phyloP scores from a whole-genome alignment of 2,113 vertebrate genomes.

The Plectropomus leopardus region DNA sequence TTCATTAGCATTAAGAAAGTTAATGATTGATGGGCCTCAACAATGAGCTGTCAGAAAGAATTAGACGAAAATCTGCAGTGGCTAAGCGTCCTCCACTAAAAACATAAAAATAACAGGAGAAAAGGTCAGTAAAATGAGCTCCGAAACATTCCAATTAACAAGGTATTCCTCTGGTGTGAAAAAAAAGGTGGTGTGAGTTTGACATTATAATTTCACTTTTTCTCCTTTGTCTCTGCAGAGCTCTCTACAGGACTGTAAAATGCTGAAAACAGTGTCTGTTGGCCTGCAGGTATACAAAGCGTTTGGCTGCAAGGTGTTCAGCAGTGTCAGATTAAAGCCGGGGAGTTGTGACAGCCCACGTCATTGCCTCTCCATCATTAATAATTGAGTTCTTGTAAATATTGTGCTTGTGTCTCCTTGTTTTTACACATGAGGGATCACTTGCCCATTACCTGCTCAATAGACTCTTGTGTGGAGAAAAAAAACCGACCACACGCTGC shows the following conservation, averaged over 20 bases:
- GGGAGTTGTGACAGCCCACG: slow-evolving; percentile 58
- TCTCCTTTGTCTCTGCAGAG: slow-evolving; percentile 8
- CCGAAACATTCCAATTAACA: slow-evolving; percentile 38
- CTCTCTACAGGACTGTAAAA: slow-evolving; percentile 32
- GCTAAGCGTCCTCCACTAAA: slow-evolving; percentile 36
- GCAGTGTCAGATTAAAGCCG: slow-evolving; percentile 36
- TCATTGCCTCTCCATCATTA: slow-evolving; percentile 57
- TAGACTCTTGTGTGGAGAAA: slow-evolving; percentile 49
- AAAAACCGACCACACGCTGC: slow-evolving; percentile 30
- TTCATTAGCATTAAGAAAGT: slow-evolving; percentile 64
- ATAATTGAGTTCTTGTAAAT: slow-evolving; percentile 74
- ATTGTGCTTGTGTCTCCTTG: slow-evolving; percentile 49
- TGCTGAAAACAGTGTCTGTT: slow-evolving; percentile 4
- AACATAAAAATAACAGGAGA: slow-evolving; percentile 26
- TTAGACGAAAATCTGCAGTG: slow-evolving; percentile 31
- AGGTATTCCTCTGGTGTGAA: slow-evolving; percentile 27
- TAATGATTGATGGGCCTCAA: slow-evolving; percentile 61
- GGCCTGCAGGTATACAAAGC: slow-evolving; percentile 21
- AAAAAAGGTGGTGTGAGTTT: slow-evolving; percentile 11
- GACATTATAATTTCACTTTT: slow-evolving; percentile 49
- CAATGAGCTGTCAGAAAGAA: slow-evolving; percentile 42
- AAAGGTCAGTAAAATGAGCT: slow-evolving; percentile 45
- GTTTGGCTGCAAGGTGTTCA: slow-evolving; percentile 34
- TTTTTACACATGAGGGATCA: slow-evolving; percentile 58
- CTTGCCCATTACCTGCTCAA: slow-evolving; percentile 65